Percentiles rank a stretch among this genome's conserved stretches.
Evolutionary conservation across 2,888 invertebrate species (phyloP).

Genomic region (Unio delphinus): DNA sequence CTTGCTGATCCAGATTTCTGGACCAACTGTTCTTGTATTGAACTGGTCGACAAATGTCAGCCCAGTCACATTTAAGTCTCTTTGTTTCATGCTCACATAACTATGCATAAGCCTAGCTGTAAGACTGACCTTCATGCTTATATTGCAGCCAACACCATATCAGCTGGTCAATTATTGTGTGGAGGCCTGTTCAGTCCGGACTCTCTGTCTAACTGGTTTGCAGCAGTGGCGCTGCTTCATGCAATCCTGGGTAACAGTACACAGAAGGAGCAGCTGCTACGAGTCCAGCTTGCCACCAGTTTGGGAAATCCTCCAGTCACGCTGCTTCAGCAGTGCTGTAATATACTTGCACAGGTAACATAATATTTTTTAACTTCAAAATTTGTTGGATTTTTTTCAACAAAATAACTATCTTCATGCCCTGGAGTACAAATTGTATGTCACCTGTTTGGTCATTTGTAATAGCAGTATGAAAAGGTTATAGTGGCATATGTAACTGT

Average conservation of each 20-base stretch:
- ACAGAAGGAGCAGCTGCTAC: slow-evolving; percentile 88
- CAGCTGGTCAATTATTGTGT: slow-evolving; percentile 89
- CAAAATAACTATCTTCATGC: too few relatives aligned
- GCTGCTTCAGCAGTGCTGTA: slow-evolving; percentile 89
- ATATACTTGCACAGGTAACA: slow-evolving; percentile 81
- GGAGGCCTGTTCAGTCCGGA: slow-evolving; percentile 92
- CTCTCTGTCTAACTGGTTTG: slow-evolving; percentile 94
- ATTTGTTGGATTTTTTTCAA: too few relatives aligned
- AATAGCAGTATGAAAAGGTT: too few relatives aligned
- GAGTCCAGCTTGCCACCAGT: slow-evolving; percentile 85
- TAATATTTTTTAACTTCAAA: not conserved
- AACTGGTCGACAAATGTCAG: too few relatives aligned
- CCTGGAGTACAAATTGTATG: too few relatives aligned
- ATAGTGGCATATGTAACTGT: too few relatives aligned
- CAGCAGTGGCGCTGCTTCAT: slow-evolving; percentile 91
- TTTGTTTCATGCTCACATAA: too few relatives aligned
- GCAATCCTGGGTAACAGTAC: slow-evolving; percentile 85
- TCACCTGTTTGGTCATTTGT: too few relatives aligned
- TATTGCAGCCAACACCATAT: slow-evolving; percentile 71
- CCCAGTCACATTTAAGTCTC: too few relatives aligned
- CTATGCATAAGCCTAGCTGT: too few relatives aligned
- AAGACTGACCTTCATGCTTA: not conserved
- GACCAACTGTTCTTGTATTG: too few relatives aligned
- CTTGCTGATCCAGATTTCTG: too few relatives aligned
- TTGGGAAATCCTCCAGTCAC: slow-evolving; percentile 83